Evolutionary conservation across 2,888 invertebrate species (phyloP), one percentile per base, ranked within the genome.

Genomic region (Pseudococcus viburni): DNA sequence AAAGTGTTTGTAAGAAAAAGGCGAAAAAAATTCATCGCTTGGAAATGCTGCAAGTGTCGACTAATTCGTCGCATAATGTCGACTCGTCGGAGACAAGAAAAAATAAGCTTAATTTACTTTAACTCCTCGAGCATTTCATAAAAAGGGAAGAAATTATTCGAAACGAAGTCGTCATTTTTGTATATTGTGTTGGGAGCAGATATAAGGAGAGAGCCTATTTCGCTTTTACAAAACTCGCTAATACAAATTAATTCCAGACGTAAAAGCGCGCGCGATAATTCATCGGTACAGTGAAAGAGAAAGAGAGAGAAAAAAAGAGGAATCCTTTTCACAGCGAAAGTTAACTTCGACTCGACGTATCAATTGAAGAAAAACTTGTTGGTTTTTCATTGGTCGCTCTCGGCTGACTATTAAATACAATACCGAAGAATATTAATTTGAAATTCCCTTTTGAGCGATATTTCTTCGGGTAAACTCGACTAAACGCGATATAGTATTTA

Each of bases 401-500:
- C 73, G 73, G 73, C 73, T 73, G 15, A 73, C 73, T 73, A 64
- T 64, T 73, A 73, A 73, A 73, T 73, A 73, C 73, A 73, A 73
- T 73, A 73, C 73, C 73, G 73, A 73, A 33, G 73, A 73, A 73
- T 73, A 73, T 73, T 73, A 73, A 73, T 73, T 73, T 73, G 73
- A 73, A 73, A 73, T 73, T 73, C 73, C 73, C 73, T 73, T 73
- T 73, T 73, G 73, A 73, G 73, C 73, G 73, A 73, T 73, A 73
- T 73, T 73, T 73, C 73, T 73, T 73, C 12, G 73, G 73, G 73
- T 73, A 73, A 73, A 73, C 73, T 73, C 73, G 73, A 73, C 73
- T 73, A 73, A 73, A 73, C 73, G 73, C 73, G 73, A 73, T 73
- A 73, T 73, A 73, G 73, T 73, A 73, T 73, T 73, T 73, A 73